phyloP scores from a whole-genome alignment of 1,140 invertebrate species.

The Drosophila punjabiensis region DNA sequence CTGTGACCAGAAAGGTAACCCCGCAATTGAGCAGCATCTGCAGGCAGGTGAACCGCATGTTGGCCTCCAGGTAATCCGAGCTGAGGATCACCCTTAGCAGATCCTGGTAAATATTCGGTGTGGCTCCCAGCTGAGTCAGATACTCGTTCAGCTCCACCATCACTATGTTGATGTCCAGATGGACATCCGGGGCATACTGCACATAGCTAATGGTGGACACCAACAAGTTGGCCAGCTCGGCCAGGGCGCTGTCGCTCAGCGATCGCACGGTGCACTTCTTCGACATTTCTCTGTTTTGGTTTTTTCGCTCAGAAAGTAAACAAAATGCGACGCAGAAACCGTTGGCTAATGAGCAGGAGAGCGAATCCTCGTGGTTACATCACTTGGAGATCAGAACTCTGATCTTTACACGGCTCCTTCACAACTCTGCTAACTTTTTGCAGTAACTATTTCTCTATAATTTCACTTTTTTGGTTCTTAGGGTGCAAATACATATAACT shows the following conservation, averaged over 20 bases:
- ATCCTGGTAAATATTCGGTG: conserved; percentile 88
- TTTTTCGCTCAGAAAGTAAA: conserved; percentile 48
- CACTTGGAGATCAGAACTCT: conserved; percentile 29
- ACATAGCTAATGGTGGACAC: conserved; percentile 82
- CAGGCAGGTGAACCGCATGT: conserved; percentile 88
- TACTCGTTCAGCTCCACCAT: conserved; percentile 87
- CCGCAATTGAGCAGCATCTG: conserved; percentile 88
- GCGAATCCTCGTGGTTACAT: conserved; percentile 49
- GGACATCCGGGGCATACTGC: conserved; percentile 85
- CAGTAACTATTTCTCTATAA: not conserved
- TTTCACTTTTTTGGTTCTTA: not conserved
- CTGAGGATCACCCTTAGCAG: conserved; percentile 88
- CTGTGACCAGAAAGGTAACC: conserved; percentile 88
- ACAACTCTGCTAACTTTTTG: not conserved
- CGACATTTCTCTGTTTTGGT: conserved; percentile 69
- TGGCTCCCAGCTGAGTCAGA: conserved; percentile 86
- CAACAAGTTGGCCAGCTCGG: conserved; percentile 77
- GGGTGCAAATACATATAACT: not conserved
- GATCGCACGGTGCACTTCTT: conserved; percentile 79
- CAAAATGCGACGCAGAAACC: conserved; percentile 67
- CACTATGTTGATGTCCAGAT: conserved; percentile 86
- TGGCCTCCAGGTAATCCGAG: conserved; percentile 88
- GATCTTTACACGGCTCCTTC: not conserved
- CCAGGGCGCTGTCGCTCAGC: conserved; percentile 76
- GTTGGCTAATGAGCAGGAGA: conserved; percentile 14